These are phyloP conservation scores for Sminthopsis crassicaudata DNA, from an alignment of 2,113 vertebrate genomes.

Conservation along the genomic window DNA sequence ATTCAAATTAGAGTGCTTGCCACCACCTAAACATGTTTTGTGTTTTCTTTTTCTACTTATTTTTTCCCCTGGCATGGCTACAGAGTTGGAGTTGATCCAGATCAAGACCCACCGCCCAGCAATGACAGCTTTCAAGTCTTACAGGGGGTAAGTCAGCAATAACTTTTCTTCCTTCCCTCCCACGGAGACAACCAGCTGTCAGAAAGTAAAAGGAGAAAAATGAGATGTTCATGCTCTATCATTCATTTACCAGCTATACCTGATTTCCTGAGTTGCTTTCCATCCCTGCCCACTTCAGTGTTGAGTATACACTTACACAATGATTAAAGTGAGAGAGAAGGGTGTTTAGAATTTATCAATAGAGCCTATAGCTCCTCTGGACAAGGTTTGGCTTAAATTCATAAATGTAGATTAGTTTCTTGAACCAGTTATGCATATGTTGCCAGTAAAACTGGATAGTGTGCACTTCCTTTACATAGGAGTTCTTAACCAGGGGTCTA, in stretches of 20 bases:
- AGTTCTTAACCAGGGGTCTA: background rate
- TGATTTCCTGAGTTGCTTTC: background rate
- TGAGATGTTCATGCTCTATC: background rate
- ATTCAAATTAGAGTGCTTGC: conserved; percentile 50
- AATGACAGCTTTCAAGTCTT: conserved; percentile 98
- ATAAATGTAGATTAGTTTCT: background rate
- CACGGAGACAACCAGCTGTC: conserved; percentile 22
- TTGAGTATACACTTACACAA: background rate
- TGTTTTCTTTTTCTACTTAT: conserved; percentile 73
- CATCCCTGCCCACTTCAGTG: background rate
- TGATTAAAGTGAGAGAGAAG: background rate
- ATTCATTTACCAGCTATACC: background rate
- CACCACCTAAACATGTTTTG: conserved; percentile 64
- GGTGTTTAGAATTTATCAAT: background rate
- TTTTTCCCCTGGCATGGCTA: conserved; percentile 75
- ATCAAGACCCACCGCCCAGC: conserved; percentile 93
- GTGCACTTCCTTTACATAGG: background rate
- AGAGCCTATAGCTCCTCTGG: background rate
- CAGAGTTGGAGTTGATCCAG: conserved; percentile 98
- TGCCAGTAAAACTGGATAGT: background rate
- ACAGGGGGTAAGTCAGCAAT: conserved; percentile 92
- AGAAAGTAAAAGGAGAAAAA: background rate
- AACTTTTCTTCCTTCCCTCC: conserved; percentile 62
- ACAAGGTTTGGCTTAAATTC: background rate
- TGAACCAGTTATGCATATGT: background rate